Evolutionary conservation across 2,888 invertebrate species (phyloP).

Genomic region (Diarsia brunnea): DNA sequence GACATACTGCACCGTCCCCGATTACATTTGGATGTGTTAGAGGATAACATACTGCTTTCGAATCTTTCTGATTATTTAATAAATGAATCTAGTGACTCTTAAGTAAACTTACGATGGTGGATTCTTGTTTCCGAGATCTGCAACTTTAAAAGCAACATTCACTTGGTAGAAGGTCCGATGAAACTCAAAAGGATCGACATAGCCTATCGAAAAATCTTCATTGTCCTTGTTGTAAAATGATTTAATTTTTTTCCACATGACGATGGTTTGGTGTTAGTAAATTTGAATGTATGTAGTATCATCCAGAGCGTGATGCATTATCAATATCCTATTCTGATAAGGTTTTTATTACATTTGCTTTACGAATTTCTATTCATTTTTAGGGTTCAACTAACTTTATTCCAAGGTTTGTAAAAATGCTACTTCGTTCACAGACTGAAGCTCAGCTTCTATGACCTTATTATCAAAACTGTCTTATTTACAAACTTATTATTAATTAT

Average conservation of each 20-base stretch:
- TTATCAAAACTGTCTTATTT: not conserved
- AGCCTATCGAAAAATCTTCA: constrained; percentile 70
- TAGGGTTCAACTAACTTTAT: not conserved
- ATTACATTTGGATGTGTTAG: not conserved
- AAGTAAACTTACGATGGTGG: constrained; percentile 53
- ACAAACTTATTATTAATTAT: not conserved
- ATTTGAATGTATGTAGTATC: constrained; percentile 3
- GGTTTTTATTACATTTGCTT: constrained; percentile 36
- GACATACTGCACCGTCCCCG: not conserved
- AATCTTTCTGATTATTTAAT: not conserved
- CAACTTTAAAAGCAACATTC: constrained; percentile 74
- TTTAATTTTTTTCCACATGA: constrained; percentile 70
- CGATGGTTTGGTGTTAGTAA: not conserved
- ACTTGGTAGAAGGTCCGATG: constrained; percentile 75
- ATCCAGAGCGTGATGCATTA: constrained; percentile 7
- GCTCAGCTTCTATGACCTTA: too few species aligned
- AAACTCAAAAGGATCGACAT: constrained; percentile 78
- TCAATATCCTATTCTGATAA: constrained; percentile 3
- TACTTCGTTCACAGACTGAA: not conserved
- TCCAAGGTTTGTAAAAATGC: not conserved
- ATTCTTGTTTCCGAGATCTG: constrained; percentile 67
- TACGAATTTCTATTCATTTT: not conserved
- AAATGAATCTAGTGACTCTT: not conserved
- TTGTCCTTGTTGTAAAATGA: constrained; percentile 75
- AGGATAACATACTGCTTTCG: not conserved